Evolutionary conservation across 2,797 vertebrate species (phyloP), one percentile per base, ranked within the genome.

Genomic region (Gymnocypris eckloni): DNA sequence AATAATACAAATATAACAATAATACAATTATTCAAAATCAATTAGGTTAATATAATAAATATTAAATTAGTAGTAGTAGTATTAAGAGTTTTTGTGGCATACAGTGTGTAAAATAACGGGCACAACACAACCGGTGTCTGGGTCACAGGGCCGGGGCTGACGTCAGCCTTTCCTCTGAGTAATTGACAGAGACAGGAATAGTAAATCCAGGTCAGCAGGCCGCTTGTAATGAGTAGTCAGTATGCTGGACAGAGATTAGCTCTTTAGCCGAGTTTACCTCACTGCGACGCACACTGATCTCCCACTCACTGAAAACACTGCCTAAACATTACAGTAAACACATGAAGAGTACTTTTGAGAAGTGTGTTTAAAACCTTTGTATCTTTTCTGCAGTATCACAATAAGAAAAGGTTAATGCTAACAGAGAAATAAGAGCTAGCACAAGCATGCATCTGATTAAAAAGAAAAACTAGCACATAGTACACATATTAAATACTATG

Each of bases 151-250:
- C 66, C 16, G 0, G 18, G 64, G 45, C 48, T 76, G 61, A 59
- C 82, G 61, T 71, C 73, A 81, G 39, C 28, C 25, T 39, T 69
- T 56, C 50, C 82, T 70, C 45, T 15, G 13, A 12, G 76, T 87
- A 64, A 87, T 18, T 79, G 79, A 16, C 11, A 39, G 39, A 52
- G 81, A 79, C 83, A 82, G 50, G 33, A 70, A 84, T 78, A 85
- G 87, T 28, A 70, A 81, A 87, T 81, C 79, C 83, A 79, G 84
- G 84, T 70, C 41, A 78, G 48, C 33, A 76, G 59, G 37, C 56
- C 15, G 18, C 37, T 59, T 50, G 41, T 39, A 67, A 64, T 64
- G 43, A 43, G 79, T 22, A 79, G 83, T 85, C 87, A 85, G 79
- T 66, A 22, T 54, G 50, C 43, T 71, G 72, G 67, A 39, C 4